A percentile compares a stretch with the other conserved stretches of the same genome.
Conservation (phyloP, 2,113 vertebrate species). For the Capreolus pygargus region DNA sequence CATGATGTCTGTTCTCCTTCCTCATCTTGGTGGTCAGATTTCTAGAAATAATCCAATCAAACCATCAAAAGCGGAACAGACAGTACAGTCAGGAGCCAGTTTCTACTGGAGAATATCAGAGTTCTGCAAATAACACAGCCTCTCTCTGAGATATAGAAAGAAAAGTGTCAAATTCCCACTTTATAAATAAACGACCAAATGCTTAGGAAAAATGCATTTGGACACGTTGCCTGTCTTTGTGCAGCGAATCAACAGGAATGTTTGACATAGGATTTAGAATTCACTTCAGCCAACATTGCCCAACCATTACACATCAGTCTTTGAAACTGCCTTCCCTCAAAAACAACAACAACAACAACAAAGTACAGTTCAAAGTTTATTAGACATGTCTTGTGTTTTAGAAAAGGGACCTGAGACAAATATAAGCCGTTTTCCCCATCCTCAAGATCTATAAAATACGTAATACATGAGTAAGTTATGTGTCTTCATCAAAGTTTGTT, state of each 20-base stretch:
- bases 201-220: background rate
- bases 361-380: background rate
- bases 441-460: background rate
- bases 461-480: background rate
- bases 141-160: background rate
- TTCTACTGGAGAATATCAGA: slow-evolving; percentile 32
- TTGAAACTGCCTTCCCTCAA: background rate
- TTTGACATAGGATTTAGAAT: background rate
- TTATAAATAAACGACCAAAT: slow-evolving; percentile 62
- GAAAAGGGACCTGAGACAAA: background rate
- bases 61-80: background rate
- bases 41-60: background rate
- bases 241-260: background rate
- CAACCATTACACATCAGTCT: background rate
- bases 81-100: background rate
- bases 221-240: background rate
- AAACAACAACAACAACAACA: background rate
- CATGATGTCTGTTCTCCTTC: background rate
- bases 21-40: background rate
- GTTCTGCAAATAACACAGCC: slow-evolving; percentile 35
- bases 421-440: background rate
- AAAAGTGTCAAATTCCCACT: slow-evolving; percentile 22
- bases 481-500: background rate
- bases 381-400: background rate
- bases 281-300: background rate